Evolutionary conservation across 1,140 invertebrate species (phyloP).

Genomic region (Zaprionus kolodkinae): DNA sequence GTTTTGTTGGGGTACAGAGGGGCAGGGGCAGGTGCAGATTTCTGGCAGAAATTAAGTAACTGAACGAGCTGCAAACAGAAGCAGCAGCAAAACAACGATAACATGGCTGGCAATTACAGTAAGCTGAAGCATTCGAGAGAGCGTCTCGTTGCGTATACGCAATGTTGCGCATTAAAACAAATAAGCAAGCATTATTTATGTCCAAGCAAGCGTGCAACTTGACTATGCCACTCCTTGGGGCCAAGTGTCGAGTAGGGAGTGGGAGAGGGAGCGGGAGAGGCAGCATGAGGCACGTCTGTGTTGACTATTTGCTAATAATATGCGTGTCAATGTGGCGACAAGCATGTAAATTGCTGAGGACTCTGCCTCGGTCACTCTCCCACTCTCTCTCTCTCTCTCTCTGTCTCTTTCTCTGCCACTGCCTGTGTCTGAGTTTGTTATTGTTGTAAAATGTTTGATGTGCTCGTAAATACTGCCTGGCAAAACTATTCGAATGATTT

Average conservation of each 20-base stretch:
- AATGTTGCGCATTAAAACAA: conserved; percentile 68
- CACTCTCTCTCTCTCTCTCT: not conserved
- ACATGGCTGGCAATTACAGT: conserved; percentile 34
- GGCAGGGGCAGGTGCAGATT: not conserved
- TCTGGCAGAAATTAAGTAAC: conserved; percentile 61
- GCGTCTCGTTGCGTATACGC: conserved; percentile 68
- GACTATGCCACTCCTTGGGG: conserved; percentile 26
- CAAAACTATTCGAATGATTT: conserved; percentile 51
- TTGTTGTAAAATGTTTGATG: conserved; percentile 32
- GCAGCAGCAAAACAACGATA: conserved; percentile 17
- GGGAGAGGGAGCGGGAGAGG: no score
- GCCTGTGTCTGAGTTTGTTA: conserved; percentile 1
- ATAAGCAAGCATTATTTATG: conserved; percentile 71
- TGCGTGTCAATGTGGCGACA: conserved; percentile 58
- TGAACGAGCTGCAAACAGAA: conserved; percentile 15
- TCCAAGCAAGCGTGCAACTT: conserved; percentile 67
- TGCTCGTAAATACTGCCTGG: conserved; percentile 16
- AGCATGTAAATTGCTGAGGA: conserved; percentile 41
- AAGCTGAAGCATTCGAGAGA: conserved; percentile 16
- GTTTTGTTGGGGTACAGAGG: not conserved
- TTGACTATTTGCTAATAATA: conserved; percentile 47
- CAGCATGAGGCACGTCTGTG: not conserved
- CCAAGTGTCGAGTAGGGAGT: not conserved
- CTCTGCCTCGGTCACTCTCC: not conserved
- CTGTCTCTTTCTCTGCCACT: not conserved